These are phyloP conservation scores for Uloborus diversus DNA, from an alignment of 1,140 invertebrate species.

Conservation along the genomic window DNA sequence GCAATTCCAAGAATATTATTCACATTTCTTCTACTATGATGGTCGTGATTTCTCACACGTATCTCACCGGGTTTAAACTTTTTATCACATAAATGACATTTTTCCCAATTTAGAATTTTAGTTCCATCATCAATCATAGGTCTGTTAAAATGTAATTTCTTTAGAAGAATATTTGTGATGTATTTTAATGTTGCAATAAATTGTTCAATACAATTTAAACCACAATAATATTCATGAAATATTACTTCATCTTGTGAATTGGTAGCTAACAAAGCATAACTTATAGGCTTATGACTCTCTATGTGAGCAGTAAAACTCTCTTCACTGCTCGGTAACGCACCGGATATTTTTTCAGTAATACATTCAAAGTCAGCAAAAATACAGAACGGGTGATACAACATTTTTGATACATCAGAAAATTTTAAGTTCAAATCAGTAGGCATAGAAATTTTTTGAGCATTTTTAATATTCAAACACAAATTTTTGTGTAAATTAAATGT, in stretches of 20 bases:
- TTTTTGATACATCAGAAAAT: constrained; percentile 16
- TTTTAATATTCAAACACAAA: constrained; percentile 2
- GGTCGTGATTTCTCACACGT: neutral
- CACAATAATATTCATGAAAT: neutral
- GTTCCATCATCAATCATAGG: too few species aligned
- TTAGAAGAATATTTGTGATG: too few species aligned
- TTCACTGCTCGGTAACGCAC: neutral
- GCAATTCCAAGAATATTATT: neutral
- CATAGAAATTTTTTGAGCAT: constrained; percentile 3
- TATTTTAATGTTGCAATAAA: too few species aligned
- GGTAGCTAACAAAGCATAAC: neutral
- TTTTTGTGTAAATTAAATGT: neutral
- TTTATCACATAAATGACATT: constrained; percentile 14
- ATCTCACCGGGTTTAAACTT: neutral
- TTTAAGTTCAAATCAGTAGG: constrained; percentile 9
- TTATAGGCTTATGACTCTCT: neutral
- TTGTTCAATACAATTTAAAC: neutral
- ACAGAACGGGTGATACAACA: constrained; percentile 9
- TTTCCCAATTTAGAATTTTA: neutral
- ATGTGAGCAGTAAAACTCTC: neutral
- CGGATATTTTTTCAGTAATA: constrained; percentile 10
- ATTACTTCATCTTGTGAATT: neutral
- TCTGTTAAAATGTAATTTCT: too few species aligned
- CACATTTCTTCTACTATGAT: neutral
- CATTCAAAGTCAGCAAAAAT: constrained; percentile 16